Evolutionary conservation across 2,888 invertebrate species (phyloP).

Genomic region (Theristus sp.): DNA sequence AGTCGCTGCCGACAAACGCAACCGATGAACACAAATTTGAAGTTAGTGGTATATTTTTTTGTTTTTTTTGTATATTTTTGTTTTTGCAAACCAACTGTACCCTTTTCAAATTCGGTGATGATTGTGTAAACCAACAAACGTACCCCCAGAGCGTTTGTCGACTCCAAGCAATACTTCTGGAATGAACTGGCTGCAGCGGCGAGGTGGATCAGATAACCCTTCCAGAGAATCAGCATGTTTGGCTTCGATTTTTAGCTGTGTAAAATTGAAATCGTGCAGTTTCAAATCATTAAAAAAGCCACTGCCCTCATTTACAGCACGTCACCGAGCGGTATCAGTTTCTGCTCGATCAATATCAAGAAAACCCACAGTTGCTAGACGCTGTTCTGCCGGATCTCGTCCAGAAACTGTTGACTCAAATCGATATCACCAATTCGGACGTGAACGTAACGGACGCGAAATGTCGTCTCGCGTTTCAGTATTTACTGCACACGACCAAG

Average conservation of each 20-base stretch:
- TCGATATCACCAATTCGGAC: not conserved
- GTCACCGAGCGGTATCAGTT: slow-evolving; percentile 4
- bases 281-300: not conserved
- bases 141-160: no score
- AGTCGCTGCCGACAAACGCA: not conserved
- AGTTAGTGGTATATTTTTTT: not conserved
- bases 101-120: no score
- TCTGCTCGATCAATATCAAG: slow-evolving; percentile 7
- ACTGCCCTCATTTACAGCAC: not conserved
- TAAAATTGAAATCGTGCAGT: not conserved
- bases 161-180: no score
- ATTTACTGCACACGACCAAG: slow-evolving; percentile 1
- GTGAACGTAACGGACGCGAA: not conserved
- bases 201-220: not conserved
- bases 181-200: no score
- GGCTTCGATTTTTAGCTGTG: not conserved
- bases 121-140: no score
- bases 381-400: not conserved
- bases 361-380: slow-evolving; percentile 6
- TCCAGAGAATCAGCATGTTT: not conserved
- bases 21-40: not conserved
- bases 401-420: not conserved
- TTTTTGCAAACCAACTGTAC: no score
- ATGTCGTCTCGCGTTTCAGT: not conserved
- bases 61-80: not conserved